Percentiles rank a stretch among this genome's conserved stretches.
phyloP scores from a whole-genome alignment of 1,140 invertebrate species.

The Magallana ariakensis region DNA sequence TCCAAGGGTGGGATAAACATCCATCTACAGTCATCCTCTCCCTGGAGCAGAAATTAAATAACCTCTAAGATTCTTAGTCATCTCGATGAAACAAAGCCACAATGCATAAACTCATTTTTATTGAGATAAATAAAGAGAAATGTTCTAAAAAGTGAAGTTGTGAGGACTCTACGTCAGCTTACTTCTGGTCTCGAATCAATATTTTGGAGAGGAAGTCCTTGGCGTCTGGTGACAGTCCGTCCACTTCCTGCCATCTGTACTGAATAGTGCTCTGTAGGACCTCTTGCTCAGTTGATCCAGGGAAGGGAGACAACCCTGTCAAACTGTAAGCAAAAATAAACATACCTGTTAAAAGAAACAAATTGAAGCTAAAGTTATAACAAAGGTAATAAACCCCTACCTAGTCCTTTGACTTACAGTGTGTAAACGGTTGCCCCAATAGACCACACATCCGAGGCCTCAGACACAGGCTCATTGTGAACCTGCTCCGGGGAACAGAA shows the following conservation, averaged over 20 bases:
- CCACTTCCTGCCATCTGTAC: conserved; percentile 98
- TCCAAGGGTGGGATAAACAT: conserved; percentile 80
- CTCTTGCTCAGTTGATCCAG: conserved; percentile 97
- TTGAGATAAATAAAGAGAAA: too few relatives aligned
- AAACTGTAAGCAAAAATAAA: conserved; percentile 82
- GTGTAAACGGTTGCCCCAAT: conserved; percentile 98
- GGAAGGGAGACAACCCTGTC: conserved; percentile 97
- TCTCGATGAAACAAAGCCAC: too few relatives aligned
- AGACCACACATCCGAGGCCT: conserved; percentile 97
- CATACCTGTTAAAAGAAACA: neutral
- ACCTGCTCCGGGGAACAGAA: conserved; percentile 96
- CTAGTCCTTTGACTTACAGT: conserved; percentile 85
- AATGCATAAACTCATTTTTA: too few relatives aligned
- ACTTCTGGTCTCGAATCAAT: conserved; percentile 96
- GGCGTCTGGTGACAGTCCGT: conserved; percentile 94
- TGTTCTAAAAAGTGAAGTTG: neutral
- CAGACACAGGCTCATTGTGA: conserved; percentile 79
- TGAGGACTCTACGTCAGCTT: conserved; percentile 73
- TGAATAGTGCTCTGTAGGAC: conserved; percentile 97
- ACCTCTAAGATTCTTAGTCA: neutral
- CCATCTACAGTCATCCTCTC: conserved; percentile 77
- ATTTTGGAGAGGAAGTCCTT: conserved; percentile 98
- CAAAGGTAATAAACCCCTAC: neutral
- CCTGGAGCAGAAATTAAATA: conserved; percentile 64
- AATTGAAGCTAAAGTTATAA: neutral